Evolutionary conservation across 2,888 invertebrate genomes (phyloP).

Genomic region (Phrixothrix hirtus): DNA sequence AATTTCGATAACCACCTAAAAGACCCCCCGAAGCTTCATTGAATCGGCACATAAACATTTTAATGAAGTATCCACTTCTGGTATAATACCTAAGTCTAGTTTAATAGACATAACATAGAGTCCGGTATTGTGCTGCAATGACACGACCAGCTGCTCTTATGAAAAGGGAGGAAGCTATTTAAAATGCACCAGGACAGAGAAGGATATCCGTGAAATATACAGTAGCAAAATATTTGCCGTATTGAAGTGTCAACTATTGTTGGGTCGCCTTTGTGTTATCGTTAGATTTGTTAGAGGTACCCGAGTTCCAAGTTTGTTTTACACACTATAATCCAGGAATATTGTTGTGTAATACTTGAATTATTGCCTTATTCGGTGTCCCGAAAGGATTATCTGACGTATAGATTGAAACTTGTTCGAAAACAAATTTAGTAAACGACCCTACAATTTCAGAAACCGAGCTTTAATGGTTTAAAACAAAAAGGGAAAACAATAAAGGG

Average conservation of each 20-base stretch:
- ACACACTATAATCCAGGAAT: constrained; percentile 23
- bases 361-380: too few relatives aligned
- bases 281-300: constrained; percentile 53
- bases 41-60: constrained; percentile 54
- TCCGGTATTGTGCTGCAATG: constrained; percentile 50
- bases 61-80: constrained; percentile 56
- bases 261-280: constrained; percentile 49
- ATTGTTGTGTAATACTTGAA: constrained; percentile 44
- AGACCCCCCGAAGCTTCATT: constrained; percentile 48
- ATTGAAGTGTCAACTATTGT: constrained; percentile 58
- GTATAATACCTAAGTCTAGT: constrained; percentile 54
- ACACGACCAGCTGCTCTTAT: constrained; percentile 50
- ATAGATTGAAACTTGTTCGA: too few relatives aligned
- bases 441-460: background rate
- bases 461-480: constrained; percentile 6
- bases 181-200: constrained; percentile 34
- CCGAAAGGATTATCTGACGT: too few relatives aligned
- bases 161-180: constrained; percentile 37
- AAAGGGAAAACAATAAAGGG: constrained; percentile 11
- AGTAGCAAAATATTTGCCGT: constrained; percentile 56
- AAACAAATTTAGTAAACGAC: too few relatives aligned
- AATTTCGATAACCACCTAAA: constrained; percentile 37
- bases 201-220: constrained; percentile 42
- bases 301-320: constrained; percentile 22
- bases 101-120: constrained; percentile 55